Base-by-base conservation (phyloP, 2,888 invertebrate genomes). In the Troides aeacus region DNA sequence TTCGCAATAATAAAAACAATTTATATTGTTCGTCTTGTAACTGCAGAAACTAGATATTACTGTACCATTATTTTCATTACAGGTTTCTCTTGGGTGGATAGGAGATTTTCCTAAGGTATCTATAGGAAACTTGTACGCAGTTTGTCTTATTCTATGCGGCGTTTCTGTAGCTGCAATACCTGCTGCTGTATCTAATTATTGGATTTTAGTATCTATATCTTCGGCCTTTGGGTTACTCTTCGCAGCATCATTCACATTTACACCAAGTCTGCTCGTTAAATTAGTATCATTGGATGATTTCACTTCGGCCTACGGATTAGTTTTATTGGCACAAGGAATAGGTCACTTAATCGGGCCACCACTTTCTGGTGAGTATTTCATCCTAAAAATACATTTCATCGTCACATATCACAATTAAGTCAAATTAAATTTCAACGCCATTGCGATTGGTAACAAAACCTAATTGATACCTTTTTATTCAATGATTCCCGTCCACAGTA, bases 331-430 rank as follows among this genome's bases (percentile, higher is more conserved):
- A 72, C 98, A 99, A 87, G 99, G 99, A 18, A 95, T 99, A 72
- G 98, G 98, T 6, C 98, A 97, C 91, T 93, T 99, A 63, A 93
- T 97, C 72, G 99, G 99, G 65, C 99, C 99, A 10, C 98, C 98
- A 0, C 85, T 99, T 68, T 98, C 97, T 80, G 99, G 99, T 95
- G 74, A 77, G 79, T 42, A 23, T 62, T 18, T 30, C 12, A 18
- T 17, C 15, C 4, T 12, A 46, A 46, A 12, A 46, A 10, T 46
- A 46, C 15, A 2, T 2, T 15, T 46, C 12, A 46, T 46, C 46
- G 12, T 46, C 30, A 30, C 30, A 30, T 30, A 30, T 30, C 30
- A 30, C 30, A 30, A 30, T 30, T 30, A 30, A 30, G 30, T 30
- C 2, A 5, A 30, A 30, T 30, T 3, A 4, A 30, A 30, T 30